Conservation (phyloP, 1,140 invertebrate genomes). For the Drosophila cardini region DNA sequence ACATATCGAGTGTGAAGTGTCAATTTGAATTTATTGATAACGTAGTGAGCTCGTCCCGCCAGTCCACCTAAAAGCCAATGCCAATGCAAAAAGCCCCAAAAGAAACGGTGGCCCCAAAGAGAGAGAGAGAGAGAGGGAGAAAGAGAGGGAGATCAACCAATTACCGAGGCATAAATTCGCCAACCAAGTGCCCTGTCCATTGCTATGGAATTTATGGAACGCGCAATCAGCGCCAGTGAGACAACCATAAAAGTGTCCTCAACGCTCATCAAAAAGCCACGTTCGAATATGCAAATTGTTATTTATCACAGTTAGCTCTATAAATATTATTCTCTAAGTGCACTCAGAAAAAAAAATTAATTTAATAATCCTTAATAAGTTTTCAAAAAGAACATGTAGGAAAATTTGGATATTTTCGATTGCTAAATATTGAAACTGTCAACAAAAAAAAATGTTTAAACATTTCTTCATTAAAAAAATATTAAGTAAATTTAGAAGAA, state of each 20-base stretch:
- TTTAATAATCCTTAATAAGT: not conserved
- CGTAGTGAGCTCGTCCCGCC: constrained; percentile 61
- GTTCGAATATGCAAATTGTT: constrained; percentile 67
- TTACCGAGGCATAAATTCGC: constrained; percentile 73
- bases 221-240: constrained; percentile 61
- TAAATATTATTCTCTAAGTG: constrained; percentile 46
- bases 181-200: constrained; percentile 67
- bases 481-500: not conserved
- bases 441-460: too few relatives aligned
- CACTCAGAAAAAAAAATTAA: constrained; percentile 4
- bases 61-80: not conserved
- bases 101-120: constrained; percentile 30
- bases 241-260: constrained; percentile 69
- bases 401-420: not conserved
- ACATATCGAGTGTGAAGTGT: constrained; percentile 85
- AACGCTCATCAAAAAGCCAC: constrained; percentile 63
- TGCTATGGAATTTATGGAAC: constrained; percentile 75
- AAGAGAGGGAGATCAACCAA: constrained; percentile 49
- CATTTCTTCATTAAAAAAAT: not conserved
- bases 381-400: not conserved
- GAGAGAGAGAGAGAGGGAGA: constrained; percentile 15
- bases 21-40: constrained; percentile 85
- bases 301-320: constrained; percentile 74
- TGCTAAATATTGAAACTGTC: too few relatives aligned
- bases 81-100: not conserved